Evolutionary conservation across 2,888 invertebrate genomes (phyloP), one percentile per base, ranked within the genome.

Genomic region (Apodemia duryi): DNA sequence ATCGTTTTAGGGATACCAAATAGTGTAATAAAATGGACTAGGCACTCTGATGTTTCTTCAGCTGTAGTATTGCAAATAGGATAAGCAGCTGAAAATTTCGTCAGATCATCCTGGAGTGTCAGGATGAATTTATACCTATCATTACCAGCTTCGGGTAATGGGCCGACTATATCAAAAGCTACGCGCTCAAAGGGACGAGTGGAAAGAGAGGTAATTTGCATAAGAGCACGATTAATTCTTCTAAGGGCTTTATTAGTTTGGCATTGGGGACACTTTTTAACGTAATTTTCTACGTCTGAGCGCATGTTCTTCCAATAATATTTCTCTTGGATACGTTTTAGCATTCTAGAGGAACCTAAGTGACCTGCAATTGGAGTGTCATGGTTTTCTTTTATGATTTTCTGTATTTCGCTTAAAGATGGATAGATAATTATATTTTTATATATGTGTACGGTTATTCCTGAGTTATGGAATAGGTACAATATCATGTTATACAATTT

Each of bases 291-390:
- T 13, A 67, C 69, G 7, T 77, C 75, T 0, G 43, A 43, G 0
- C 69, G 63, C 73, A 74, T 74, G 7, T 35, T 35, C 62, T 72
- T 73, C 73, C 73, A 73, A 2, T 65, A 72, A 43, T 61, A 75
- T 29, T 21, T 28, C 64, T 70, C 69, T 64, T 66, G 64, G 3
- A 73, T 65, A 9, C 69, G 41, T 0, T 66, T 66, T n/a, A 54
- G 63, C 73, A 74, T 73, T 52, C 71, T 35, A 1, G 7, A 29
- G 5, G 67, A 67, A 2, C 73, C 73, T 32, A 46, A 29, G 6
- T 74, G 72, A 1, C 71, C 72, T 0, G 73, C 71, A 0, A 70
- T 68, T 0, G 71, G 72, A 5, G 69, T 62, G 46, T 73, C 73
- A 35, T 75, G 71, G n/a, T 73, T 75, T 60, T 75, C 72, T 10